Evolutionary conservation across 1,140 invertebrate genomes (phyloP).

Genomic region (Drosophila kanapiae): DNA sequence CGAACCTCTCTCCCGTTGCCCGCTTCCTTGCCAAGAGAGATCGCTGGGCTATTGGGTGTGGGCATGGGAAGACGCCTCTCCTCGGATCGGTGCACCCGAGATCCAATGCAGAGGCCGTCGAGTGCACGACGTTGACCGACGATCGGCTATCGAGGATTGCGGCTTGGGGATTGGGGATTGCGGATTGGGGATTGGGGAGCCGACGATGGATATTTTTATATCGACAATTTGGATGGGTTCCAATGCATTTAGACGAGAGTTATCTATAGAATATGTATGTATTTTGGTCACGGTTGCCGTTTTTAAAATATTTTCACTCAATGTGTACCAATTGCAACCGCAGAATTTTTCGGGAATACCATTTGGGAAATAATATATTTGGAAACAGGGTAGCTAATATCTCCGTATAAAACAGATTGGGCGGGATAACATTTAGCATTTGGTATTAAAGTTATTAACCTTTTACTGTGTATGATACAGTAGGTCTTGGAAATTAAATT

Average conservation of each 20-base stretch:
- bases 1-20: conserved; percentile 7
- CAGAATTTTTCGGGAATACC: conserved; percentile 44
- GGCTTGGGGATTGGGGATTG: conserved; percentile 17
- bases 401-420: conserved; percentile 10
- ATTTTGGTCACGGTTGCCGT: conserved; percentile 82
- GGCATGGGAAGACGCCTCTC: conserved; percentile 25
- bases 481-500: background rate
- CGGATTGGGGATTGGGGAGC: conserved; percentile 22
- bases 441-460: background rate
- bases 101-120: conserved; percentile 33
- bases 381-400: conserved; percentile 44
- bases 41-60: conserved; percentile 28
- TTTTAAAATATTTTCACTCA: conserved; percentile 68
- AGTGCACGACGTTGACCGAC: conserved; percentile 56
- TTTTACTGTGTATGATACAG: background rate
- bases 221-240: conserved; percentile 81
- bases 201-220: conserved; percentile 83
- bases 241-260: conserved; percentile 83
- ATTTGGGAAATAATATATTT: conserved; percentile 16
- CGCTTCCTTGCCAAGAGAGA: conserved; percentile 13
- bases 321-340: conserved; percentile 64
- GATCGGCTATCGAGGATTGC: conserved; percentile 35
- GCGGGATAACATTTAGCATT: background rate
- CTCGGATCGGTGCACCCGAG: conserved; percentile 35
- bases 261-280: conserved; percentile 80